phyloP scores from a whole-genome alignment of 92 coral and sea anemone species.

The Actinernus sp. region DNA sequence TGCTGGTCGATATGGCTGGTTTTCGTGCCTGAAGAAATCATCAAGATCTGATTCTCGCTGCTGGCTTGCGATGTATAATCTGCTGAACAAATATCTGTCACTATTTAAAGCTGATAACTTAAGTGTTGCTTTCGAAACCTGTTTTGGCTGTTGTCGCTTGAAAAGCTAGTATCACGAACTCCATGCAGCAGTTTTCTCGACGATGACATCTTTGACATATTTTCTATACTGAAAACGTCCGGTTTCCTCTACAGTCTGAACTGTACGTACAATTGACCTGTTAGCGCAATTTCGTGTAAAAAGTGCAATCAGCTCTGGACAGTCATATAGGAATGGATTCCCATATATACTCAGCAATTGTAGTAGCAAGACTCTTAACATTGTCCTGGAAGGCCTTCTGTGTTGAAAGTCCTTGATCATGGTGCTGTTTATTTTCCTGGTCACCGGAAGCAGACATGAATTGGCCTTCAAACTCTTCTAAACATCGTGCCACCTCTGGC shows the following conservation, averaged over 20 bases:
- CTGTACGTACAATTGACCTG: constrained; percentile 12
- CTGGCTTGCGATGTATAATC: constrained; percentile 32
- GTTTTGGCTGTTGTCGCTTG: constrained; percentile 28
- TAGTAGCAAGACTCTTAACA: constrained; percentile 19
- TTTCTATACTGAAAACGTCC: not conserved
- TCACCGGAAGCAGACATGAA: not conserved
- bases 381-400: constrained; percentile 19
- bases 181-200: not conserved
- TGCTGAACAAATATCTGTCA: constrained; percentile 14
- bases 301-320: constrained; percentile 46
- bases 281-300: constrained; percentile 28
- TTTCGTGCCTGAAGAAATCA: constrained; percentile 49
- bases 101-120: constrained; percentile 5
- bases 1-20: constrained; percentile 48
- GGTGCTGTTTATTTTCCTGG: constrained; percentile 7
- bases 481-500: constrained; percentile 9
- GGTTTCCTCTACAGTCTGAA: constrained; percentile 9
- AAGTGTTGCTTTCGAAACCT: constrained; percentile 11
- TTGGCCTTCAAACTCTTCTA: constrained; percentile 1
- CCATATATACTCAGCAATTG: constrained; percentile 37
- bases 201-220: not conserved
- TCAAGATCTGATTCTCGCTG: constrained; percentile 24
- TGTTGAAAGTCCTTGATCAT: constrained; percentile 33
- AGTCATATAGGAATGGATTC: constrained; percentile 41
- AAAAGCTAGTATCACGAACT: not conserved